phyloP scores from a whole-genome alignment of 1,140 invertebrate species.

The Hycleus cichorii region DNA sequence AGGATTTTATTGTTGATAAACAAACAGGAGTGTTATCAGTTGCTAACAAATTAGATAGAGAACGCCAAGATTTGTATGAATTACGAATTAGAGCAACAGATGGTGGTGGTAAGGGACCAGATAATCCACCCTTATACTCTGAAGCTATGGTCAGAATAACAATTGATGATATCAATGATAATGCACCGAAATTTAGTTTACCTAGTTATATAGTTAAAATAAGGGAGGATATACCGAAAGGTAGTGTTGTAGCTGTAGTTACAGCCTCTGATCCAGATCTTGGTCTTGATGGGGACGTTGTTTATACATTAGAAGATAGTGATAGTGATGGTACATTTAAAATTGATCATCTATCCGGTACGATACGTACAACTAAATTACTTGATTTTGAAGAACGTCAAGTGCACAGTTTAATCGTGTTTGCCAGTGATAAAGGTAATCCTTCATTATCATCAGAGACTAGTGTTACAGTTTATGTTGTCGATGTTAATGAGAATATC shows the following conservation, averaged over 20 bases:
- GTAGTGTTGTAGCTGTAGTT: slow-evolving; percentile 76
- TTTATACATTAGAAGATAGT: slow-evolving; percentile 66
- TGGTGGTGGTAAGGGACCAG: slow-evolving; percentile 44
- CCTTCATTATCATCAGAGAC: slow-evolving; percentile 67
- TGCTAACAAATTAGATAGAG: slow-evolving; percentile 70
- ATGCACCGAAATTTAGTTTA: slow-evolving; percentile 72
- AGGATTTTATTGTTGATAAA: slow-evolving; percentile 77
- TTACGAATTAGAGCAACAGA: slow-evolving; percentile 77
- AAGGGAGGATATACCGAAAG: slow-evolving; percentile 83
- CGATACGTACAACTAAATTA: slow-evolving; percentile 64
- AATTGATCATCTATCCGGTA: slow-evolving; percentile 76
- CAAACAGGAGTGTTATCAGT: slow-evolving; percentile 70
- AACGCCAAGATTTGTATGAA: slow-evolving; percentile 75
- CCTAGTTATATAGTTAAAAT: slow-evolving; percentile 72
- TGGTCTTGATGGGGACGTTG: slow-evolving; percentile 66
- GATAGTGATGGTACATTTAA: slow-evolving; percentile 57
- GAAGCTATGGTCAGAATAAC: slow-evolving; percentile 71
- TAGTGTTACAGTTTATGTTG: slow-evolving; percentile 75
- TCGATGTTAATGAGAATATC: slow-evolving; percentile 89
- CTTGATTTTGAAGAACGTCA: slow-evolving; percentile 82
- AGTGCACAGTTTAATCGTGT: slow-evolving; percentile 77
- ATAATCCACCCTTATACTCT: slow-evolving; percentile 53
- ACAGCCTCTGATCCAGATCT: slow-evolving; percentile 83
- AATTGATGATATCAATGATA: slow-evolving; percentile 89
- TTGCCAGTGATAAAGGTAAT: slow-evolving; percentile 71